Evolutionary conservation across 2,888 invertebrate genomes (phyloP).

Genomic region (Meiosimyza decipiens): DNA sequence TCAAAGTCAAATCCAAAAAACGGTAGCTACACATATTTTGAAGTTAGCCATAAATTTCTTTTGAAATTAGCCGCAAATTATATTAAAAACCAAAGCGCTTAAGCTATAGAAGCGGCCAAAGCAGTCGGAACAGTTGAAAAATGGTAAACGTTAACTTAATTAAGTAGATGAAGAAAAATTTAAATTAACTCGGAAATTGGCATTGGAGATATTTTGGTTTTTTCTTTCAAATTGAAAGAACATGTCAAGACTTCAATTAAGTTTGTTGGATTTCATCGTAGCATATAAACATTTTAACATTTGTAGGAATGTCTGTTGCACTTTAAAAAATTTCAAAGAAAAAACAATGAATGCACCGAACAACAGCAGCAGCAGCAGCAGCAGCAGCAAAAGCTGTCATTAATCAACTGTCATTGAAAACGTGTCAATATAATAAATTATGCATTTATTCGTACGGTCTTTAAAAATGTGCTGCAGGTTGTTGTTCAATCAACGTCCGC

Average conservation of each 20-base stretch:
- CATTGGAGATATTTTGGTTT: too few relatives aligned
- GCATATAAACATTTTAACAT: too few relatives aligned
- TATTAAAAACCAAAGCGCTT: slow-evolving; percentile 23
- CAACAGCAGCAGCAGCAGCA: too few relatives aligned
- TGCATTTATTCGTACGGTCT: background rate
- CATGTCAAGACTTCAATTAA: too few relatives aligned
- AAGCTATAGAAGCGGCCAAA: background rate
- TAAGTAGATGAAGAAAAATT: background rate
- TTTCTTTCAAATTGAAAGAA: too few relatives aligned
- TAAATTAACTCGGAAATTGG: too few relatives aligned
- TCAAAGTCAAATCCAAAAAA: slow-evolving; percentile 27
- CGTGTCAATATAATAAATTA: slow-evolving; percentile 28
- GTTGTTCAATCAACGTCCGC: too few relatives aligned
- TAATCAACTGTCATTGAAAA: slow-evolving; percentile 29
- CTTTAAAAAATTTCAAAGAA: too few relatives aligned
- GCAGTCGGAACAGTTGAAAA: background rate
- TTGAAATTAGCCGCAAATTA: slow-evolving; percentile 42
- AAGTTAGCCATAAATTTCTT: slow-evolving; percentile 48
- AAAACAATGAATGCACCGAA: too few relatives aligned
- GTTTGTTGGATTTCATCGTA: too few relatives aligned
- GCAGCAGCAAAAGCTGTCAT: slow-evolving; percentile 1
- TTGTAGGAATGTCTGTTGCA: too few relatives aligned
- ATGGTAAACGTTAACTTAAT: slow-evolving; percentile 7
- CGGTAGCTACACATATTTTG: slow-evolving; percentile 45
- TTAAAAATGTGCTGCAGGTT: too few relatives aligned